Base-by-base conservation (phyloP, 1,140 invertebrate species). In the Drosophila paulistorum region DNA sequence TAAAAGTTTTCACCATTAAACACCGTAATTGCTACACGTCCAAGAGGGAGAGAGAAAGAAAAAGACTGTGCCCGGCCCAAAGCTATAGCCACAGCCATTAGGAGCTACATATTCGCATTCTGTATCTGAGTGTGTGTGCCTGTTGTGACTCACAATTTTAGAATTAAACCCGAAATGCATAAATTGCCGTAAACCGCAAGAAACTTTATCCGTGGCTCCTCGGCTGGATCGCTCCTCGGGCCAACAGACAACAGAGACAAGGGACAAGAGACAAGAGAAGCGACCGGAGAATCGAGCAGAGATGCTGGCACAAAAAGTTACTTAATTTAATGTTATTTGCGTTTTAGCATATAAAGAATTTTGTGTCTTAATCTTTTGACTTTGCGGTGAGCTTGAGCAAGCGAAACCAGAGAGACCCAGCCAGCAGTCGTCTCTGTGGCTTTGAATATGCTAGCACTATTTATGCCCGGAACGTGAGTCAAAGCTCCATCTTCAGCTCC, bases 241-340 rank as follows among this genome's bases (percentile, higher is more conserved):
- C 6, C 30, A 30, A 7, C 30, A 30, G 30, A 30, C 30, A 30
- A 30, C 30, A 30, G 30, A 6, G 30, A 7, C 30, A 30, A 30
- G 30, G 30, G 5, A 7, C 30, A 30, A 30, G 30, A 30, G 30
- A 30, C 30, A 30, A 30, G 30, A 30, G 30, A 30, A 6, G 30
- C 74, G n/a, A 35, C 68, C 62, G 64, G 57, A 57, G 62, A 74
- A 63, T 67, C 64, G 55, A 67, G 42, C n/a, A n/a, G 37, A 65
- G 45, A 65, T 62, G 65, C 68, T 69, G 65, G 81, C 77, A 84
- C 73, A 90, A 83, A 90, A 90, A 90, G 77, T 90, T 87, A 73
- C 87, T 90, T 91, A 91, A 91, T 91, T 91, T 91, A 91, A 91
- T 91, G 90, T 91, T 91, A 91, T 91, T 91, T 91, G 85, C 90